These are phyloP conservation scores for Chiridota heheva DNA, from an alignment of 35 echinoderm and acorn worm genomes.

Conservation along the genomic window DNA sequence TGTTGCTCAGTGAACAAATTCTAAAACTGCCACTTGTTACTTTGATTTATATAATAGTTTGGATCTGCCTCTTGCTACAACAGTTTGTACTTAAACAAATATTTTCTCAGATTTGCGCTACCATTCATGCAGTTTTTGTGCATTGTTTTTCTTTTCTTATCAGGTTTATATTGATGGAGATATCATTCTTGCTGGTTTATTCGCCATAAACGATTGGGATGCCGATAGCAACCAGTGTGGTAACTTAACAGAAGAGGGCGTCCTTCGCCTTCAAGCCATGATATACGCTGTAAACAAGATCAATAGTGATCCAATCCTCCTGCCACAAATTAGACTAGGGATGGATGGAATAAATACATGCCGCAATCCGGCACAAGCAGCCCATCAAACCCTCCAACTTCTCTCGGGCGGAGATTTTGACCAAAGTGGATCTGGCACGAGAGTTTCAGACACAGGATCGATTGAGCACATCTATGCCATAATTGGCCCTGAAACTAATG, in stretches of 20 bases:
- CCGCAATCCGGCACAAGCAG: constrained; percentile 32
- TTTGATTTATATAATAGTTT: too few relatives aligned
- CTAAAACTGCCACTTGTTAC: too few relatives aligned
- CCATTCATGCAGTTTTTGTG: too few relatives aligned
- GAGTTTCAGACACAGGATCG: neutral
- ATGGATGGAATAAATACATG: constrained; percentile 82
- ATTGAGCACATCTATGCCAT: constrained; percentile 75
- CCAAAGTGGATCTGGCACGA: constrained; percentile 59
- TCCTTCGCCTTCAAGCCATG: constrained; percentile 79
- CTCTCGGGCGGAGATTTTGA: constrained; percentile 56
- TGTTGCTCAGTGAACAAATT: too few relatives aligned
- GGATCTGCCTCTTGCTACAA: too few relatives aligned
- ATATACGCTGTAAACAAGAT: constrained; percentile 69
- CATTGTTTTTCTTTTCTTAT: constrained; percentile 15
- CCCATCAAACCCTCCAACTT: constrained; percentile 47
- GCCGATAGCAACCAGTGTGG: constrained; percentile 20
- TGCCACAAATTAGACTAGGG: constrained; percentile 65
- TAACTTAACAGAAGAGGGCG: constrained; percentile 29
- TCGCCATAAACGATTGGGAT: constrained; percentile 54
- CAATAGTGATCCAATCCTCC: constrained; percentile 42
- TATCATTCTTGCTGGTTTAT: constrained; percentile 78
- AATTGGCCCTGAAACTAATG: constrained; percentile 65
- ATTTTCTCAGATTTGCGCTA: too few relatives aligned
- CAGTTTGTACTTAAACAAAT: too few relatives aligned
- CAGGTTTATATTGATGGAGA: constrained; percentile 75